Evolutionary conservation across 2,888 invertebrate species (phyloP).

Genomic region (Sepioteuthis lessoniana): DNA sequence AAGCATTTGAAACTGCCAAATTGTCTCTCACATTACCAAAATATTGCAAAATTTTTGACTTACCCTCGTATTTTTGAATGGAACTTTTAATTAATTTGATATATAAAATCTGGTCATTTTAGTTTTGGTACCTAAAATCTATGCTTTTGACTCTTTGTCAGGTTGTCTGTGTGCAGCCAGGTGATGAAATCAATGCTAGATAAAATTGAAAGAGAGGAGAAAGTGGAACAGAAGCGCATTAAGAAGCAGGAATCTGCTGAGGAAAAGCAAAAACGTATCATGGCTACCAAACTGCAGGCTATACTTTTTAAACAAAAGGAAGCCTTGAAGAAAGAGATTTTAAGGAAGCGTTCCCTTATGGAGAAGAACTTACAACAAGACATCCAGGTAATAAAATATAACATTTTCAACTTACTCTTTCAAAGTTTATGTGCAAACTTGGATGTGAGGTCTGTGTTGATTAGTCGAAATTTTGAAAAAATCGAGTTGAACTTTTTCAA

Average conservation of each 20-base stretch:
- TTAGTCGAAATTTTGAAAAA: not conserved
- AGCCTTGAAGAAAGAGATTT: constrained; percentile 91
- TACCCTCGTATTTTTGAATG: not conserved
- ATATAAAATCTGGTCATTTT: not conserved
- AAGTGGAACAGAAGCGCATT: constrained; percentile 67
- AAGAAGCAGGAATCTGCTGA: constrained; percentile 75
- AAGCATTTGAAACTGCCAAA: too few relatives aligned
- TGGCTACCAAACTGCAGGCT: constrained; percentile 81
- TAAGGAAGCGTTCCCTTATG: constrained; percentile 89
- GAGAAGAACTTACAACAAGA: constrained; percentile 83
- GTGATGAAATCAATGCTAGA: constrained; percentile 73
- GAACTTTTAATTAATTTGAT: not conserved
- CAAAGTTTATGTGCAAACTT: too few relatives aligned
- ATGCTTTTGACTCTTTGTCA: constrained; percentile 52
- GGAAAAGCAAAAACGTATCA: constrained; percentile 78
- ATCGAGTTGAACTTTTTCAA: not conserved
- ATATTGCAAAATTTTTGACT: too few relatives aligned
- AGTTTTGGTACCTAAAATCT: not conserved
- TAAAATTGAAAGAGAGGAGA: constrained; percentile 75
- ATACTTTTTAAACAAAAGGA: constrained; percentile 91
- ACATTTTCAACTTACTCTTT: not conserved
- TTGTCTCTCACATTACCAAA: too few relatives aligned
- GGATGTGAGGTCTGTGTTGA: too few relatives aligned
- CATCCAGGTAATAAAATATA: constrained; percentile 80
- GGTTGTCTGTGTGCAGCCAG: constrained; percentile 71